Base-by-base conservation (phyloP, 1,140 invertebrate genomes). In the Drosophila eugracilis region DNA sequence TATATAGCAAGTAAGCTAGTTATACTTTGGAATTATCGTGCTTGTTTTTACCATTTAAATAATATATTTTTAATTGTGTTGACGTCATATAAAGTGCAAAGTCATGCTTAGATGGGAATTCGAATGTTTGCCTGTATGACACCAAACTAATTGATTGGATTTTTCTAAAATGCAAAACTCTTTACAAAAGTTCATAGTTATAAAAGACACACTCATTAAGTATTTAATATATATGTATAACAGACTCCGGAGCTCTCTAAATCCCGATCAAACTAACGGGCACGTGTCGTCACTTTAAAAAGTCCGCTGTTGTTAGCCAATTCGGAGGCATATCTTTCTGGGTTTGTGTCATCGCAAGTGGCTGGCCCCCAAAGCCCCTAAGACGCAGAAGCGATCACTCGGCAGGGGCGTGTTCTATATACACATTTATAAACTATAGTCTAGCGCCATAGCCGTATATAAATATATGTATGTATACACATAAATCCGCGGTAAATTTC, bases 331-430 rank as follows among this genome's bases (percentile, higher is more conserved):
- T 21, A 26, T 42, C 24, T 19, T 9, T 6, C 10, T 41, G 34
- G 34, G 34, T 26, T 17, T 24, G 14, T 4, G 36, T 28, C 22
- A 26, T 26, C 34, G 32, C 49, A 3, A 52, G 12, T 26, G 21
- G 5, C 2, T 37, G 41, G 17, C 34, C n/a, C n/a, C n/a, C n/a
- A n/a, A n/a, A n/a, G n/a, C 26, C n/a, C 28, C 4, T 37, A 60
- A 42, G 26, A 49, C 59, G 36, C 3, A 65, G 26, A 30, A 67
- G 28, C 37, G 30, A 70, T 70, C 66, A 70, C 63, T 55, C 41
- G 22, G 4, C n/a, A 45, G 41, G 14, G 17, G 39, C 66, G 63
- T 70, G 49, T 12, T 26, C 3, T n/a, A 37, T 37, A 37, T 15
- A 9, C 17, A 37, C 7, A 17, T 39, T 10, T 19, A 39, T 19